These are phyloP conservation scores for Zygaena filipendulae DNA, from an alignment of 2,888 invertebrate species.

Conservation along the genomic window DNA sequence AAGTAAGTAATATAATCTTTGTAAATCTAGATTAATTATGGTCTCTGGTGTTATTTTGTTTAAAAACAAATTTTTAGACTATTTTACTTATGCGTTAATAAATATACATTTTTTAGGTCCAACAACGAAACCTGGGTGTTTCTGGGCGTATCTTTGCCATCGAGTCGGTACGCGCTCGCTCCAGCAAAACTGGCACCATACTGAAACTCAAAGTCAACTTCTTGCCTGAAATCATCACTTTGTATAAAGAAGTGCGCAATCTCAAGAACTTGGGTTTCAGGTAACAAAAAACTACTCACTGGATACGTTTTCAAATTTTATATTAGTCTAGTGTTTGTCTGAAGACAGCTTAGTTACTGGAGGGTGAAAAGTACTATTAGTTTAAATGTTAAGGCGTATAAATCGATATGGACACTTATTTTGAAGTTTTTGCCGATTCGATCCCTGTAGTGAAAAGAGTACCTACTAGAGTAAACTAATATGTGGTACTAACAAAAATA, in stretches of 20 bases:
- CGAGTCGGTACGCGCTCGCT: constrained; percentile 81
- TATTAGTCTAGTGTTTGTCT: too few species aligned
- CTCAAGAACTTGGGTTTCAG: constrained; percentile 93
- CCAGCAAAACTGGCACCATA: constrained; percentile 84
- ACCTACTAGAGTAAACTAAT: too few species aligned
- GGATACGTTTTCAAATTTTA: background rate
- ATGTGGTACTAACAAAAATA: too few species aligned
- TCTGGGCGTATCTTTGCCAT: constrained; percentile 95
- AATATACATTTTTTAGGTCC: constrained; percentile 64
- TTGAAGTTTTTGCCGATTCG: too few species aligned
- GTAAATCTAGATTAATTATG: too few species aligned
- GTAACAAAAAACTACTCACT: too few species aligned
- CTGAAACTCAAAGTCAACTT: constrained; percentile 94
- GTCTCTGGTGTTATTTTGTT: background rate
- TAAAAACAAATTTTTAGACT: background rate
- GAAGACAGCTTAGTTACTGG: too few species aligned
- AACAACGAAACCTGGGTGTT: constrained; percentile 93
- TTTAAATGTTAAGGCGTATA: too few species aligned
- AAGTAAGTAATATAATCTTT: constrained; percentile 63
- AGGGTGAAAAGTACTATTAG: too few species aligned
- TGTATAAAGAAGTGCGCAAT: constrained; percentile 98
- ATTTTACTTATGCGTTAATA: background rate
- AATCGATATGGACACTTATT: too few species aligned
- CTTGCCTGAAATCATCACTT: constrained; percentile 96
- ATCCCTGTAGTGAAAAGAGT: too few species aligned